Base-by-base conservation (phyloP, 2,888 invertebrate genomes). In the Calameuta idolon region DNA sequence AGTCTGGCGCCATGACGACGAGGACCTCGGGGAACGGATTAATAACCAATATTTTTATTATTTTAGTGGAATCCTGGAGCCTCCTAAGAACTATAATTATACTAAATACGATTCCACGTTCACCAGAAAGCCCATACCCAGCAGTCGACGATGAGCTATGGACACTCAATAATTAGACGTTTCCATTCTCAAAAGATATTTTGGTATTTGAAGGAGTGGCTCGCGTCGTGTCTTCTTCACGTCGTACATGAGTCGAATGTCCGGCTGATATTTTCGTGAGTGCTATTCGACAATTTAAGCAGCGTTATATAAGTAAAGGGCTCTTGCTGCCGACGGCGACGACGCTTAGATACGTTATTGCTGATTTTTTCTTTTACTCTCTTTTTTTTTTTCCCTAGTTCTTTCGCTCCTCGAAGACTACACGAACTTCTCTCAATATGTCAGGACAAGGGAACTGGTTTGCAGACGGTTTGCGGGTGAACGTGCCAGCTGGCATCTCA, bases 21-120 rank as follows among this genome's bases (percentile, higher is more conserved):
- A 80, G 79, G 83, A 80, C 71, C 31, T 23, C 34, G 69, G 15
- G 34, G n/a, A 30, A 23, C 35, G 37, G 81, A 84, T 80, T 83
- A 82, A 77, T 83, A 83, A 84, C 85, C 86, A 85, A 85, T 85
- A 87, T 87, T 86, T 86, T 55, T 23, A 55, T 9, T 55, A 5
- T 55, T 55, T 55, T 23, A 23, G 23, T 55, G 55, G 55, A 55
- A 55, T 55, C 9, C 23, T 55, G 9, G 9, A 23, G 23, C 9
- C 9, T 23, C 55, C 4, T 23, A 55, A 55, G 23, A 55, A 23
- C 15, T 9, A 55, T 23, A 55, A 23, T 55, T 55, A 23, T 55
- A 55, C 55, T 55, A 55, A 55, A 23, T 55, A 23, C 55, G 55
- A 2, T 23, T 55, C 23, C 23, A 23, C 55, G 9, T 23, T 55